A percentile compares a stretch with the other conserved stretches of the same genome.
Conservation (phyloP, 1,140 invertebrate genomes). For the Drosophila obscura region DNA sequence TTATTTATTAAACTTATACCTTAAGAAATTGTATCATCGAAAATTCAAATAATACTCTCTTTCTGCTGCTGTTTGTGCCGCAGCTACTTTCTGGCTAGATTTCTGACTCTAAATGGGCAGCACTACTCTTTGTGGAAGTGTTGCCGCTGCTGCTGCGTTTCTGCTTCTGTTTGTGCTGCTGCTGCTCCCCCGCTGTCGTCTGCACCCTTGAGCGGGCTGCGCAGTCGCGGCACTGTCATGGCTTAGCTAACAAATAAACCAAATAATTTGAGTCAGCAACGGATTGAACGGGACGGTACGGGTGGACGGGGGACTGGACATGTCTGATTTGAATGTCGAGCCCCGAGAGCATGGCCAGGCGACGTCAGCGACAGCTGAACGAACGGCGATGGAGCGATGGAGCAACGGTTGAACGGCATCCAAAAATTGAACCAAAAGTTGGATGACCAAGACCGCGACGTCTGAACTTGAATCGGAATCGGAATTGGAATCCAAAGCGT, state of each 20-base stretch:
- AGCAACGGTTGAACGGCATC: slow-evolving; percentile 30
- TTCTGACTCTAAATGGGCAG: too few species aligned
- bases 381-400: slow-evolving; percentile 48
- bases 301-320: slow-evolving; percentile 4
- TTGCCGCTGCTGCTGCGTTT: slow-evolving; percentile 7
- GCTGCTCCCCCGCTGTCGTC: slow-evolving; percentile 13
- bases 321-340: slow-evolving; percentile 56
- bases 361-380: too few species aligned
- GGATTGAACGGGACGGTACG: too few species aligned
- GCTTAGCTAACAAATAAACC: slow-evolving; percentile 63
- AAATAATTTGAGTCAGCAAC: slow-evolving; percentile 53
- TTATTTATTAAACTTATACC: too few species aligned
- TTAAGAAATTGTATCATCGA: too few species aligned
- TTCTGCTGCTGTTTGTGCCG: too few species aligned
- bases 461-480: slow-evolving; percentile 31
- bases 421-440: slow-evolving; percentile 50
- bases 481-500: background rate
- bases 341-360: slow-evolving; percentile 19
- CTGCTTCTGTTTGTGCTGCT: background rate
- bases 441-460: slow-evolving; percentile 24
- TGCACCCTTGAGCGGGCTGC: slow-evolving; percentile 65
- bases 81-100: too few species aligned
- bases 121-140: background rate
- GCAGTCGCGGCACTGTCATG: slow-evolving; percentile 39
- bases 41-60: too few species aligned